A percentile compares a stretch with the other conserved stretches of the same genome.
Evolutionary conservation across 2,888 invertebrate species (phyloP).

Genomic region (Apamea sordens): DNA sequence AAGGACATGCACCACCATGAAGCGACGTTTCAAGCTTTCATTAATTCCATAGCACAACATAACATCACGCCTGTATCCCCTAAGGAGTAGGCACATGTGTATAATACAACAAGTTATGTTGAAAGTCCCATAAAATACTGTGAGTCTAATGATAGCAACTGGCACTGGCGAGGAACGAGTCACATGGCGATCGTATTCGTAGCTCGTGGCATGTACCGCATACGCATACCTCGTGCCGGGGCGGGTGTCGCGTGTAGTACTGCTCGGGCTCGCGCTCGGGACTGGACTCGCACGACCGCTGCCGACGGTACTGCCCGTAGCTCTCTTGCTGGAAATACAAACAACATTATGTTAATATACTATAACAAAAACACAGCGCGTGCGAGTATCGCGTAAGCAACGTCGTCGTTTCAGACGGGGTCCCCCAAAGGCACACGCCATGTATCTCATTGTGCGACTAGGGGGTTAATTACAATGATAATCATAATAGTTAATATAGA

Average conservation of each 20-base stretch:
- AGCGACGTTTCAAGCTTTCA: neutral
- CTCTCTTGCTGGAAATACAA: slow-evolving; percentile 75
- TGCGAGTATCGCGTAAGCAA: too few relatives aligned
- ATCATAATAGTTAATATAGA: too few relatives aligned
- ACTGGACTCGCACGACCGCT: slow-evolving; percentile 83
- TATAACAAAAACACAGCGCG: neutral
- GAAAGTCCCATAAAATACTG: neutral
- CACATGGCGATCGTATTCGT: too few relatives aligned
- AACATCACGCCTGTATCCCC: neutral
- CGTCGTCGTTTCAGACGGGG: too few relatives aligned
- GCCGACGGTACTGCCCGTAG: slow-evolving; percentile 78
- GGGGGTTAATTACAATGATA: too few relatives aligned
- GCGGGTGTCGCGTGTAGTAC: slow-evolving; percentile 62
- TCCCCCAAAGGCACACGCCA: too few relatives aligned
- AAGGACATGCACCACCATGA: neutral
- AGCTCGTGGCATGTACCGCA: slow-evolving; percentile 7
- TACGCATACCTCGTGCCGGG: slow-evolving; percentile 32
- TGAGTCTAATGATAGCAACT: neutral
- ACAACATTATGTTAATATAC: neutral
- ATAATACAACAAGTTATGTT: neutral
- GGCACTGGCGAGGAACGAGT: neutral
- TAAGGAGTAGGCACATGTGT: neutral
- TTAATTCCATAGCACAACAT: neutral
- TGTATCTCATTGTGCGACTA: too few relatives aligned
- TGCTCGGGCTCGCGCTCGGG: slow-evolving; percentile 80